Evolutionary conservation across 2,888 invertebrate genomes (phyloP).

Genomic region (Melitaea athalia): DNA sequence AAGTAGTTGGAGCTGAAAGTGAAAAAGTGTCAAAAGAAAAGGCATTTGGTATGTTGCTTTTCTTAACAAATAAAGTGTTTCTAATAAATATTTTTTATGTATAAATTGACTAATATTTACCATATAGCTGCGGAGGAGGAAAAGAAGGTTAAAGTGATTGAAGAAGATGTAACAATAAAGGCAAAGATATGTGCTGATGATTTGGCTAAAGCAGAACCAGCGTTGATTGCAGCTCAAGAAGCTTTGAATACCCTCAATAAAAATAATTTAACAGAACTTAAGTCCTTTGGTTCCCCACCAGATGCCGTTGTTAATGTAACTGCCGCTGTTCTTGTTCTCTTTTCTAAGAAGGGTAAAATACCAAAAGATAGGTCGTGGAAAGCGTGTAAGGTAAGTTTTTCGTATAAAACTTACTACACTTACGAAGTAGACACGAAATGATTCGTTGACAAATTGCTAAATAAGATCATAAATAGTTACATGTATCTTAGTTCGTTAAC

Average conservation of each 20-base stretch:
- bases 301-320: conserved; percentile 93
- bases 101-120: neutral
- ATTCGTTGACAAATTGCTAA: neutral
- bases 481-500: too few species aligned
- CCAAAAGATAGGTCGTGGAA: conserved; percentile 97
- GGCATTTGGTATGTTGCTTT: conserved; percentile 82
- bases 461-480: too few species aligned
- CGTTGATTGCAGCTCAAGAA: conserved; percentile 92
- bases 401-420: neutral
- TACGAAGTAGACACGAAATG: conserved; percentile 1
- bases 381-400: conserved; percentile 85
- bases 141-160: conserved; percentile 93
- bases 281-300: conserved; percentile 96
- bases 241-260: conserved; percentile 96
- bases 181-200: conserved; percentile 94
- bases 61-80: too few species aligned
- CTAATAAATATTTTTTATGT: neutral
- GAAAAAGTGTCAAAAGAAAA: conserved; percentile 95
- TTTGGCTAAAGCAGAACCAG: conserved; percentile 95
- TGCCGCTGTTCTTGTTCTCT: conserved; percentile 93
- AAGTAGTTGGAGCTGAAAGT: conserved; percentile 93
- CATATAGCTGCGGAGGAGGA: conserved; percentile 89
- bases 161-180: conserved; percentile 92
- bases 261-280: conserved; percentile 95
- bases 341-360: conserved; percentile 90